Evolutionary conservation across 2,113 vertebrate species (phyloP), one percentile per base, ranked within the genome.

Genomic region (Telmatochromis sp.): DNA sequence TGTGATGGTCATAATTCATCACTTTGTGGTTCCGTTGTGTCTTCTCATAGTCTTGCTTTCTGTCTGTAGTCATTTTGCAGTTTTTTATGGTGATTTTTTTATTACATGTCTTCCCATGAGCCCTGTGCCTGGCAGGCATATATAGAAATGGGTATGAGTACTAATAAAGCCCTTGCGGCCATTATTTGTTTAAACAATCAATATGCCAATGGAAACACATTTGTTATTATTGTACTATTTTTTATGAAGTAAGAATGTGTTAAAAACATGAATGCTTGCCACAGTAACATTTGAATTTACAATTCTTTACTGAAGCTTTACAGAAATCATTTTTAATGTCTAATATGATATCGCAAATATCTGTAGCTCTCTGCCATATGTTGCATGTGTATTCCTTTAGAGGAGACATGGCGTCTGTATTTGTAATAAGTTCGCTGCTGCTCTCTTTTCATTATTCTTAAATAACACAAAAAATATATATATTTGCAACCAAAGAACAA

Each of bases 391-490:
- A 19, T 82, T 17, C 19, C 58, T 86, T 58, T 15, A 14, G 35
- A 17, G 26, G 33, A 33, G 31, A 73, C 5, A 87, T 82, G 87
- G 7, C 5, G 1, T 45, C 70, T n/a, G 83, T 84, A 60, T 23
- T 86, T 86, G 40, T 12, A 60, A 79, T 49, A 80, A 81, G 28
- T 84, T 65, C 57, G 7, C 42, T 81, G 5, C 33, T 68, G 58
- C 58, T 90, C 87, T 85, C 12, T 89, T 86, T 86, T 90, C 60
- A 89, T 92, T 90, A 81, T 88, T 83, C 15, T 21, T 21, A 33
- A 45, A 73, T 57, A 89, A 93, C 57, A 63, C 73, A 78, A 93
- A 78, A n/a, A 8, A 63, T 6, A 91, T 80, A 17, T 9, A 70
- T 10, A 65, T 80, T 58, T 68, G 51, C n/a, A 86, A 80, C 49